phyloP scores from a whole-genome alignment of 2,113 vertebrate genomes.

The Centropus bengalensis region DNA sequence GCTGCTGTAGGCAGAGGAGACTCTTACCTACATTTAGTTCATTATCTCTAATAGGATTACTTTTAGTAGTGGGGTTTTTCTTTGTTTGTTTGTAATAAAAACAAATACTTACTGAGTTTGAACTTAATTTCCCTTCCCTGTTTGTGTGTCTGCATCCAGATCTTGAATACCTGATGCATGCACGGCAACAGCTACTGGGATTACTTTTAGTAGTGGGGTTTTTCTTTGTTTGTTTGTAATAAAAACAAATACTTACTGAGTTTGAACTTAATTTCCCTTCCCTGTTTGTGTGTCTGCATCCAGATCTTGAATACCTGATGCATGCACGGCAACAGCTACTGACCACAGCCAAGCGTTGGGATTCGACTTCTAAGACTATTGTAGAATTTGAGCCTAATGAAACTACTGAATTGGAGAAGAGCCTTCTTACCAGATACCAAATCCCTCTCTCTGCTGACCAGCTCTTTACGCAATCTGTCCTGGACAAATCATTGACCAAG shows the following conservation, averaged over 20 bases:
- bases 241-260: too few species aligned
- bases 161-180: constrained; percentile 94
- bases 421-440: constrained; percentile 95
- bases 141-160: constrained; percentile 76
- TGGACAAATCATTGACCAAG: constrained; percentile 96
- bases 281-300: background rate
- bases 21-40: background rate
- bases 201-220: background rate
- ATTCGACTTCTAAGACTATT: constrained; percentile 96
- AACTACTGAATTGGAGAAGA: constrained; percentile 95
- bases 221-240: too few species aligned
- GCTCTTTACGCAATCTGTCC: constrained; percentile 97
- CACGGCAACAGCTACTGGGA: constrained; percentile 90
- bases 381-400: constrained; percentile 94
- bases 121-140: background rate
- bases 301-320: constrained; percentile 96
- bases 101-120: rapidly evolving
- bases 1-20: background rate
- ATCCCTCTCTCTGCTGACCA: constrained; percentile 98
- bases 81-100: background rate
- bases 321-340: constrained; percentile 94
- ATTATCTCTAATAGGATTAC: background rate
- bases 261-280: background rate
- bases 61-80: background rate
- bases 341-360: constrained; percentile 96